Percentiles rank a stretch among this genome's conserved stretches.
phyloP scores from a whole-genome alignment of 2,113 vertebrate genomes.

The Beaufortia kweichowensis region DNA sequence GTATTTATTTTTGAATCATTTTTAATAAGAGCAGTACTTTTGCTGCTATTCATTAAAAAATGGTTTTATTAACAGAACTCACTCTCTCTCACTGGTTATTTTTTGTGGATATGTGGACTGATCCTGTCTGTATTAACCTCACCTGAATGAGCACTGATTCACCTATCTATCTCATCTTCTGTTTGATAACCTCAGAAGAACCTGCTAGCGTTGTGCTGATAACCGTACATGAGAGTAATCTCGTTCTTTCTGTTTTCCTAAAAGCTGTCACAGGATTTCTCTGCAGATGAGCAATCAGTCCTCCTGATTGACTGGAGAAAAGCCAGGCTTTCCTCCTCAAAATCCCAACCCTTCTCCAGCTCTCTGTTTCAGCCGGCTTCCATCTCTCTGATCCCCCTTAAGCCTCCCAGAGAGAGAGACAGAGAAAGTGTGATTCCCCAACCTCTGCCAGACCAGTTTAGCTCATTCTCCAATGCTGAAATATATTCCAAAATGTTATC shows the following conservation, averaged over 20 bases:
- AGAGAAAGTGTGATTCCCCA: constrained; percentile 10
- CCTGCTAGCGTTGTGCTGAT: constrained; percentile 1
- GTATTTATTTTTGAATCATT: too few species aligned
- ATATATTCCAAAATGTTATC: background rate
- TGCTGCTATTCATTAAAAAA: too few species aligned
- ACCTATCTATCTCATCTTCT: background rate
- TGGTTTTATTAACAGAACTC: too few species aligned
- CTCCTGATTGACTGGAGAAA: constrained; percentile 15
- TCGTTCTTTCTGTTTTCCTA: background rate
- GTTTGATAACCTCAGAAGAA: background rate
- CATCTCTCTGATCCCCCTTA: constrained; percentile 29
- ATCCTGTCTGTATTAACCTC: background rate
- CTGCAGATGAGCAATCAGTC: background rate
- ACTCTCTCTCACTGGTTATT: background rate
- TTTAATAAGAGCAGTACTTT: too few species aligned
- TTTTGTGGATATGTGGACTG: background rate
- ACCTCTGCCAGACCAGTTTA: background rate
- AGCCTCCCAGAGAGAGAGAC: constrained; percentile 15
- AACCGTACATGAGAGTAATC: constrained; percentile 5
- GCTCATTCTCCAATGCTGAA: background rate
- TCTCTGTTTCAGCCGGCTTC: constrained; percentile 29
- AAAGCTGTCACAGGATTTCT: constrained; percentile 28
- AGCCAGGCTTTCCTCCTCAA: constrained; percentile 26
- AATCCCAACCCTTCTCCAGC: constrained; percentile 13
- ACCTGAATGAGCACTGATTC: background rate